These are phyloP conservation scores for Drosophila nigricruria DNA, from an alignment of 2,888 invertebrate species.

Conservation along the genomic window DNA sequence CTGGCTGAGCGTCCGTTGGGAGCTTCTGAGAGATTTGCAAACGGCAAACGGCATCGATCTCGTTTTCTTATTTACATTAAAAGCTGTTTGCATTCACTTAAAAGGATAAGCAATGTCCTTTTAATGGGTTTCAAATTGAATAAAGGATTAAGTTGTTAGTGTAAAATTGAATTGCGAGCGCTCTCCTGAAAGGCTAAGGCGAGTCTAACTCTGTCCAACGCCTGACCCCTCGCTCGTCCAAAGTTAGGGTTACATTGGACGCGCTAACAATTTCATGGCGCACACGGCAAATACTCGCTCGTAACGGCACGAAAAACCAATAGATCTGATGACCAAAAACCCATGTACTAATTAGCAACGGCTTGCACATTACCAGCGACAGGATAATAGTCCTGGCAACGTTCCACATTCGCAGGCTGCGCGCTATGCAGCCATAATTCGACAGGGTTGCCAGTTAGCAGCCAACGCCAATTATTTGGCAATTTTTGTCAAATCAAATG, in stretches of 20 bases:
- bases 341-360: constrained; percentile 72
- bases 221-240: not conserved
- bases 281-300: constrained; percentile 41
- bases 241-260: constrained; percentile 50
- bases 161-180: constrained; percentile 83
- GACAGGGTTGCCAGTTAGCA: constrained; percentile 48
- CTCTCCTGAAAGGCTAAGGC: constrained; percentile 61
- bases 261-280: constrained; percentile 55
- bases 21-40: constrained; percentile 49
- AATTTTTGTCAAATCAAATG: constrained; percentile 78
- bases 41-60: constrained; percentile 82
- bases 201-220: constrained; percentile 29
- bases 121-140: constrained; percentile 86
- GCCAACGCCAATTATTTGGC: constrained; percentile 78
- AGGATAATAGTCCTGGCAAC: constrained; percentile 63
- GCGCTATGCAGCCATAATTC: constrained; percentile 33
- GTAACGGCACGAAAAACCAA: constrained; percentile 46
- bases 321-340: constrained; percentile 56
- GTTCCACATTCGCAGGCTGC: constrained; percentile 2
- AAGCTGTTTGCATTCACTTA: constrained; percentile 86
- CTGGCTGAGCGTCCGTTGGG: constrained; percentile 26
- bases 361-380: constrained; percentile 64
- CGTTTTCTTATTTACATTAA: constrained; percentile 85
- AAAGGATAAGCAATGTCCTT: constrained; percentile 86
- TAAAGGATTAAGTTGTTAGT: constrained; percentile 86